These are phyloP conservation scores for Embiotoca jacksoni DNA, from an alignment of 2,113 vertebrate genomes.

Conservation along the genomic window DNA sequence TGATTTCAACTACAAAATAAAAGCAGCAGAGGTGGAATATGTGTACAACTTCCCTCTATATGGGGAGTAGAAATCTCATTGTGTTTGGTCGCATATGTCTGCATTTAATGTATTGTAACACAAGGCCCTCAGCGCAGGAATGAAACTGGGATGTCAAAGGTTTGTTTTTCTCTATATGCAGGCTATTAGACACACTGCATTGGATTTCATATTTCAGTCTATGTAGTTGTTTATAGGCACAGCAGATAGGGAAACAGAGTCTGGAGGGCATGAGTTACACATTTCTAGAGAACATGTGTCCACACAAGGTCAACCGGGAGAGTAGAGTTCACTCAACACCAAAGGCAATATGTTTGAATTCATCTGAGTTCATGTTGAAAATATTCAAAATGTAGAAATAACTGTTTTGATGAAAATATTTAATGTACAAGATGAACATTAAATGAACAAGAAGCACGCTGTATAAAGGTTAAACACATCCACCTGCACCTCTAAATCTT, in stretches of 20 bases:
- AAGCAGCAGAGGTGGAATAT: not conserved
- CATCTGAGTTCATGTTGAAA: constrained; percentile 18
- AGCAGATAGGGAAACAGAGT: constrained; percentile 5
- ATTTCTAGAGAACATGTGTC: constrained; percentile 7
- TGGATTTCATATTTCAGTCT: not conserved
- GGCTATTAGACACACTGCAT: not conserved
- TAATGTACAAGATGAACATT: too few relatives aligned
- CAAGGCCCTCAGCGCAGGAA: not conserved
- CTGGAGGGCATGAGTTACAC: not conserved
- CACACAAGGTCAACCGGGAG: constrained; percentile 20
- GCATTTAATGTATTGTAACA: not conserved
- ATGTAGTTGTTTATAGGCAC: not conserved
- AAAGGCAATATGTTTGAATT: not conserved
- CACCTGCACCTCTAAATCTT: too few relatives aligned
- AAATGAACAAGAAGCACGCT: too few relatives aligned
- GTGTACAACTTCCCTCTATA: not conserved
- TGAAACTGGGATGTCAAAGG: not conserved
- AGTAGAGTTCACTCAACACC: constrained; percentile 12
- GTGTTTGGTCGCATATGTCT: too few relatives aligned
- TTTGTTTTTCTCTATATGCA: too few relatives aligned
- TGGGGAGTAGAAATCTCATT: too few relatives aligned
- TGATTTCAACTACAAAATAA: constrained; percentile 1
- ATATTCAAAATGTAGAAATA: not conserved
- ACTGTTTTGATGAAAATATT: not conserved
- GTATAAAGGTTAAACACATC: too few relatives aligned